Percentiles rank a stretch among this genome's conserved stretches.
Evolutionary conservation across 1,140 invertebrate genomes (phyloP).

Genomic region (Drosophila seguyi): DNA sequence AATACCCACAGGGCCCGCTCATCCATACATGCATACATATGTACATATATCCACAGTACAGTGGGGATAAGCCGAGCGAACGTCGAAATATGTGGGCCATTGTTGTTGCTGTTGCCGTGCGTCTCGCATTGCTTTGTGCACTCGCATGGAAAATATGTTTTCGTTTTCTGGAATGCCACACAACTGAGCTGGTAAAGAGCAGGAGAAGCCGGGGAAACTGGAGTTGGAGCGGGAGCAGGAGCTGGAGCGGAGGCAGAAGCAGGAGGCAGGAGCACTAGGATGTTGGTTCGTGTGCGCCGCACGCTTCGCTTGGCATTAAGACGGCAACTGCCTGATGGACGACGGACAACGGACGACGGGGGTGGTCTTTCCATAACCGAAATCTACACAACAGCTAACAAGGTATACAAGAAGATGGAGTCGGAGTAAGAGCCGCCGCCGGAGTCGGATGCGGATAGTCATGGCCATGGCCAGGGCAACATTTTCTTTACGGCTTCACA

Average conservation of each 20-base stretch:
- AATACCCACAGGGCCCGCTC: slow-evolving; percentile 38
- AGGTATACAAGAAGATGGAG: slow-evolving; percentile 54
- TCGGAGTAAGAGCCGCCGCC: neutral
- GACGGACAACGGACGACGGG: neutral
- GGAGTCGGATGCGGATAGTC: neutral
- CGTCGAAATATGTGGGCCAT: slow-evolving; percentile 45
- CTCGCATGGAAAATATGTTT: slow-evolving; percentile 81
- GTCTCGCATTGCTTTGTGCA: slow-evolving; percentile 71
- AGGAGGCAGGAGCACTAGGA: slow-evolving; percentile 1
- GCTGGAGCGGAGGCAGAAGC: neutral
- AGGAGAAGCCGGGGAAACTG: neutral
- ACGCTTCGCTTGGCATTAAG: slow-evolving; percentile 70
- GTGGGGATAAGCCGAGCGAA: slow-evolving; percentile 31
- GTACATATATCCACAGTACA: neutral
- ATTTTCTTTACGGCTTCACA: slow-evolving; percentile 71
- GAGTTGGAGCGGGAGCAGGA: neutral
- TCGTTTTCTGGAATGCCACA: slow-evolving; percentile 76
- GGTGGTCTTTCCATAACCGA: slow-evolving; percentile 29
- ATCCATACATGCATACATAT: neutral
- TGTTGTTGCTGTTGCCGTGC: slow-evolving; percentile 42
- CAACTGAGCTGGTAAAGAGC: slow-evolving; percentile 24
- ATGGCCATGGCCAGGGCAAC: slow-evolving; percentile 32
- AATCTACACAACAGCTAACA: slow-evolving; percentile 74
- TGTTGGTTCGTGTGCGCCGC: slow-evolving; percentile 6
- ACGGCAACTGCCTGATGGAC: slow-evolving; percentile 4